These are phyloP conservation scores for Limosa lapponica DNA, from an alignment of 2,797 vertebrate species.

Conservation along the genomic window DNA sequence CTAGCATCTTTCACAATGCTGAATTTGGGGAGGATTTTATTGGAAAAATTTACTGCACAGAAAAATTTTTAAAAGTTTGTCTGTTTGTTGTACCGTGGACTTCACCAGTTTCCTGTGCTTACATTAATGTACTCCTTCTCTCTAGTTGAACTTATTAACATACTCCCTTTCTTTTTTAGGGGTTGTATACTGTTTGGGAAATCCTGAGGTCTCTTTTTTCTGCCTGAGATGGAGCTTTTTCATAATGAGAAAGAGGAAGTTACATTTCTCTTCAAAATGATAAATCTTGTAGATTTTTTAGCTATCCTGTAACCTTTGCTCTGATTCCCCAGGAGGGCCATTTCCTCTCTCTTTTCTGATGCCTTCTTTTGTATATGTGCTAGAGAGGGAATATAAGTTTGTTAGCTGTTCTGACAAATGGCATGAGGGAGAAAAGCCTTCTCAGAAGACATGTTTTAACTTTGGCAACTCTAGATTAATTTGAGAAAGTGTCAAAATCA, in stretches of 20 bases:
- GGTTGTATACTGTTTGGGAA: not conserved
- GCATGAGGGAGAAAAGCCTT: not conserved
- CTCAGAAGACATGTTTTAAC: not conserved
- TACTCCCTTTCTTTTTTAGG: not conserved
- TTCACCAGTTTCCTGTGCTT: not conserved
- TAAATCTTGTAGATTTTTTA: not conserved
- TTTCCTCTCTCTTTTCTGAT: not conserved
- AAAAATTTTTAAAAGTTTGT: not conserved
- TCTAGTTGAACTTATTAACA: not conserved
- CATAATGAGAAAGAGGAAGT: not conserved
- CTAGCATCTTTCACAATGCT: not conserved
- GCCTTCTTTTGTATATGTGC: not conserved
- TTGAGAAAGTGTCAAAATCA: not conserved
- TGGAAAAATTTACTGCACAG: not conserved
- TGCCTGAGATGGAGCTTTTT: not conserved
- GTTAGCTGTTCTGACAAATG: not conserved
- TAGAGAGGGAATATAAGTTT: not conserved
- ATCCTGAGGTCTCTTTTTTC: not conserved
- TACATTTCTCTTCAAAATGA: not conserved
- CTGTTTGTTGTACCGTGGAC: not conserved
- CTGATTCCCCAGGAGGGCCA: not conserved
- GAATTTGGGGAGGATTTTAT: not conserved
- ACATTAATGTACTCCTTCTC: not conserved
- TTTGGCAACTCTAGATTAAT: not conserved
- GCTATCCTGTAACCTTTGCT: not conserved